Percentiles rank a stretch among this genome's conserved stretches.
phyloP scores from a whole-genome alignment of 2,888 invertebrate species.

The Cryptophagus acutangulus region DNA sequence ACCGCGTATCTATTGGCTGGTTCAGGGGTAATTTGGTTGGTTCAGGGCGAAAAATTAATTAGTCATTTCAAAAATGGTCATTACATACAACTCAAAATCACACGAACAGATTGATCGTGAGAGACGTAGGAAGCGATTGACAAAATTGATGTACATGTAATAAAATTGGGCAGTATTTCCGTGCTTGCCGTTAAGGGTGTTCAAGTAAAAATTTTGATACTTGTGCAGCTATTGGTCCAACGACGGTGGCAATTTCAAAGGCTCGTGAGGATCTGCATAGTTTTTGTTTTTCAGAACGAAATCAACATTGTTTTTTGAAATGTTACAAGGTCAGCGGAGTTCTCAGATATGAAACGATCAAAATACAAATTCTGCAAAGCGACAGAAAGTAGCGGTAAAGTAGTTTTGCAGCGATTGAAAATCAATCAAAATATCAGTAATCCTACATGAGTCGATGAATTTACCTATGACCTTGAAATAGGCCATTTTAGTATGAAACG shows the following conservation, averaged over 20 bases:
- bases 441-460: constrained; percentile 30
- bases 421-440: neutral
- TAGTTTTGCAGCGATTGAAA: neutral
- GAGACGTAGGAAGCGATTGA: neutral
- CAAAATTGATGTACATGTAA: neutral
- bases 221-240: neutral
- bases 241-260: neutral
- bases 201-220: neutral
- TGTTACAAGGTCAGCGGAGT: neutral
- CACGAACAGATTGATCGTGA: neutral
- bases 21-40: too few species aligned
- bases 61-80: too few species aligned
- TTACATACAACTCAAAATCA: constrained; percentile 1
- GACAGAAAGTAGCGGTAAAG: neutral
- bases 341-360: neutral
- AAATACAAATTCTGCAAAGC: neutral
- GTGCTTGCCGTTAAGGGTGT: neutral
- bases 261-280: too few species aligned
- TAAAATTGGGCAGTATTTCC: neutral
- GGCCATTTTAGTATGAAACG: constrained; percentile 35
- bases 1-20: too few species aligned
- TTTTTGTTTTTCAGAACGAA: too few species aligned
- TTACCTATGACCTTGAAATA: constrained; percentile 38
- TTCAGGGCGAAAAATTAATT: too few species aligned
- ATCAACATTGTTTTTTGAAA: too few species aligned